Evolutionary conservation across 2,113 vertebrate species (phyloP).

Genomic region (Cyprinus carpio): DNA sequence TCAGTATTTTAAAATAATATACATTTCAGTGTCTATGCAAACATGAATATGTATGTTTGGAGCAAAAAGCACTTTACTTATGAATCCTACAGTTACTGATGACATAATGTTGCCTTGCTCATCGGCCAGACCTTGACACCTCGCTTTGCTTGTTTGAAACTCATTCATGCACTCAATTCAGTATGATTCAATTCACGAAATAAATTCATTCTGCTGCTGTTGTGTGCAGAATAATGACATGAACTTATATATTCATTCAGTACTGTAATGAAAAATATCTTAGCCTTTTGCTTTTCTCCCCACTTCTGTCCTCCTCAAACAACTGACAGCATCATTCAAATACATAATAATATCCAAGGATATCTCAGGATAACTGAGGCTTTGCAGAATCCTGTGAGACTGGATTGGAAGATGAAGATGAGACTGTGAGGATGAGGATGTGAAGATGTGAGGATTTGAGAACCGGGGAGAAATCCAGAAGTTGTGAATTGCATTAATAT

Average conservation of each 20-base stretch:
- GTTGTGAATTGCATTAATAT: constrained; percentile 26
- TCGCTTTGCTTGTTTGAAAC: background rate
- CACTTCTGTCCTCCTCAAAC: background rate
- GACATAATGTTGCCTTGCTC: background rate
- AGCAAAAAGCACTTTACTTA: background rate
- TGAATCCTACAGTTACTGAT: background rate
- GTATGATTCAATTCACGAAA: background rate
- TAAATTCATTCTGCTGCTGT: background rate
- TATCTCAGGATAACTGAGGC: background rate
- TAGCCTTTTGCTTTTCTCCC: background rate
- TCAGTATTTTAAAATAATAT: background rate
- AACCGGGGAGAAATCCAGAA: background rate
- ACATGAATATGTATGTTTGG: background rate
- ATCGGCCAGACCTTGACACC: background rate
- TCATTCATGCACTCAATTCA: background rate
- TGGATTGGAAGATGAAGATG: constrained; percentile 26
- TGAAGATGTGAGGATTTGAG: constrained; percentile 21
- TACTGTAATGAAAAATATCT: background rate
- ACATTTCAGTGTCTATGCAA: background rate
- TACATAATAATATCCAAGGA: constrained; percentile 12
- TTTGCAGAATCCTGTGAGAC: constrained; percentile 11
- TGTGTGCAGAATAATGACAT: background rate
- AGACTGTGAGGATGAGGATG: constrained; percentile 13
- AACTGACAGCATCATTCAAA: background rate
- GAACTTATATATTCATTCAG: background rate